A percentile compares a stretch with the other conserved stretches of the same genome.
These are phyloP conservation scores for Pteropus rufus DNA, from an alignment of 2,797 vertebrate species.

Conservation along the genomic window DNA sequence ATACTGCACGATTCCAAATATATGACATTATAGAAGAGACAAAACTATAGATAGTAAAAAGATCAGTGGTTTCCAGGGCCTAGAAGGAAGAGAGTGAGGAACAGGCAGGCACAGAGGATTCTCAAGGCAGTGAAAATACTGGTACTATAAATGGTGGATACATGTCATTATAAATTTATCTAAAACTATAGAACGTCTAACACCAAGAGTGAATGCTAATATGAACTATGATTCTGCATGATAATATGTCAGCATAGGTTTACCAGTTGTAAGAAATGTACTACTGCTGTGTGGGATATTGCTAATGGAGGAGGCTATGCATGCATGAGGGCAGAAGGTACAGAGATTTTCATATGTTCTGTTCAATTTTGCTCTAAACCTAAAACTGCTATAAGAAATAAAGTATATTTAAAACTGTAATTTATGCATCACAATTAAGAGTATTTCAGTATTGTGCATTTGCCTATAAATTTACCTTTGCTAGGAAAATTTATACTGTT, in stretches of 20 bases:
- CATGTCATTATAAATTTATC: background rate
- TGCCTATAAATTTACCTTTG: background rate
- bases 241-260: background rate
- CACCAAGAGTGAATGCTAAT: background rate
- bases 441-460: background rate
- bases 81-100: background rate
- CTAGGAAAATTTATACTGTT: background rate
- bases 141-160: background rate
- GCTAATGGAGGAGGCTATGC: background rate
- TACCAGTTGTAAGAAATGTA: background rate
- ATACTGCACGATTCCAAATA: background rate
- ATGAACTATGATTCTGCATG: no score
- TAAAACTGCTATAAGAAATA: background rate
- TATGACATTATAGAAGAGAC: background rate
- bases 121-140: background rate
- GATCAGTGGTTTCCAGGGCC: background rate
- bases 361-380: background rate
- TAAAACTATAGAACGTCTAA: background rate
- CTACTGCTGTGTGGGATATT: background rate
- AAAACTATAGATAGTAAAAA: background rate
- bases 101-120: background rate
- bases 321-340: background rate
- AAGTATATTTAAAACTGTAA: background rate
- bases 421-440: background rate
- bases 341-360: background rate